Evolutionary conservation across 1,140 invertebrate species (phyloP).

Genomic region (Bacillus rossius): DNA sequence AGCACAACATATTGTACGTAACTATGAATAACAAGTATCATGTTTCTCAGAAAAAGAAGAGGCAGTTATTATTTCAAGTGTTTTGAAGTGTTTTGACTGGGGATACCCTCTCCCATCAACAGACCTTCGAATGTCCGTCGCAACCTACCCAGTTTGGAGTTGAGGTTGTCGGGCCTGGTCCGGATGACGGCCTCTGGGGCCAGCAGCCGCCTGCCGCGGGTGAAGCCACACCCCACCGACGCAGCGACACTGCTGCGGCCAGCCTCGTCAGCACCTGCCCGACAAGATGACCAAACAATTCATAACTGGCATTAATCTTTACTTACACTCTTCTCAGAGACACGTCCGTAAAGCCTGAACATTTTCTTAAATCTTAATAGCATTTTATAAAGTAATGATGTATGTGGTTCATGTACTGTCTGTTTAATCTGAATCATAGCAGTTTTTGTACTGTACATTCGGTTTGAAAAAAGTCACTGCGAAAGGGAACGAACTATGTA

Average conservation of each 20-base stretch:
- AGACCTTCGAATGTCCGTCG: background rate
- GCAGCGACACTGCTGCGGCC: constrained; percentile 1
- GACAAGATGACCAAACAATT: too few species aligned
- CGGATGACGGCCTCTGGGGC: background rate
- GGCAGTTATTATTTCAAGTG: background rate
- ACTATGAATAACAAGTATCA: background rate
- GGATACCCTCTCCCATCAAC: background rate
- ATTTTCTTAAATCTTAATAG: too few species aligned
- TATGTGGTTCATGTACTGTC: too few species aligned
- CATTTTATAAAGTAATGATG: too few species aligned
- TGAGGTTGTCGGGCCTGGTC: constrained; percentile 1
- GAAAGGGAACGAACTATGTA: too few species aligned
- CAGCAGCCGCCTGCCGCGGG: constrained; percentile 4
- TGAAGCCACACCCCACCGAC: background rate
- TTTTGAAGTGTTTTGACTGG: background rate
- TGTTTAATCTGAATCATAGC: too few species aligned
- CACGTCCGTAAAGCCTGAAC: too few species aligned
- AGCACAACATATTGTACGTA: background rate
- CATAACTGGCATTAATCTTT: too few species aligned
- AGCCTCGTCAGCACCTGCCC: background rate
- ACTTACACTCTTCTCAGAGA: too few species aligned
- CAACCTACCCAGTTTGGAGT: constrained; percentile 12
- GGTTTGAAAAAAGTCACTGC: too few species aligned
- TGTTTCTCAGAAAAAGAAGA: background rate
- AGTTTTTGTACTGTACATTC: too few species aligned